A percentile compares a stretch with the other conserved stretches of the same genome.
Conservation (phyloP, 2,113 vertebrate species). For the Tyrannus savana region DNA sequence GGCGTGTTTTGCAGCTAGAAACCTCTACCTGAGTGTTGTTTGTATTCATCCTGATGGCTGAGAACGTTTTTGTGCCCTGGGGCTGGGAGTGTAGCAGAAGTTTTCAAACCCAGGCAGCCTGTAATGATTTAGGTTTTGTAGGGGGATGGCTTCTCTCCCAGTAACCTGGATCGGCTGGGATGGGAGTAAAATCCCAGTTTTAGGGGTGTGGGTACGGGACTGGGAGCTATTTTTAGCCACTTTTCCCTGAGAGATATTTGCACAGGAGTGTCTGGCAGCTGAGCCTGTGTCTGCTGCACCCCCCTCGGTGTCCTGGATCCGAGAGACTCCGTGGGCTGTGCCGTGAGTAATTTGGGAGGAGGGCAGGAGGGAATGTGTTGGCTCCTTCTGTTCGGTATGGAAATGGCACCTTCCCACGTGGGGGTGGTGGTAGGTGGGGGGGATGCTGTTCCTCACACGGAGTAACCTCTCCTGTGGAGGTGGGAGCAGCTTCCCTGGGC, state of each 20-base stretch:
- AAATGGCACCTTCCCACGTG: not conserved
- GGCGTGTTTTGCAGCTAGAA: not conserved
- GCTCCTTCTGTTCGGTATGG: not conserved
- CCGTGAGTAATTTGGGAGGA: not conserved
- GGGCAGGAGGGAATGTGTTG: not conserved
- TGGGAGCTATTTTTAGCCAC: not conserved
- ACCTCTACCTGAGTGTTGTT: accelerated
- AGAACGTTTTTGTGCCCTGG: not conserved
- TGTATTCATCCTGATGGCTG: not conserved
- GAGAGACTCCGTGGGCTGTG: not conserved
- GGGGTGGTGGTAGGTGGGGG: not conserved
- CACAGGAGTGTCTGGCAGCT: not conserved
- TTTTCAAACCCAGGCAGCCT: not conserved
- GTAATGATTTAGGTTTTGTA: not conserved
- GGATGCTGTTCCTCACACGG: not conserved
- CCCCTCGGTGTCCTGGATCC: not conserved
- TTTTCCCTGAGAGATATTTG: not conserved
- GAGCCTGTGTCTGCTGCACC: not conserved
- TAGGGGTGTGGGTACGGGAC: not conserved
- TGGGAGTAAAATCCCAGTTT: not conserved
- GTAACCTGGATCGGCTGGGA: not conserved
- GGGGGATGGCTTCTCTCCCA: not conserved
- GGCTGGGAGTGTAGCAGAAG: accelerated
- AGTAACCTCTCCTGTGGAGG: not conserved
- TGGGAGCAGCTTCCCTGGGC: not conserved